Evolutionary conservation across 2,113 vertebrate species (phyloP).

Genomic region (Oriolus oriolus): DNA sequence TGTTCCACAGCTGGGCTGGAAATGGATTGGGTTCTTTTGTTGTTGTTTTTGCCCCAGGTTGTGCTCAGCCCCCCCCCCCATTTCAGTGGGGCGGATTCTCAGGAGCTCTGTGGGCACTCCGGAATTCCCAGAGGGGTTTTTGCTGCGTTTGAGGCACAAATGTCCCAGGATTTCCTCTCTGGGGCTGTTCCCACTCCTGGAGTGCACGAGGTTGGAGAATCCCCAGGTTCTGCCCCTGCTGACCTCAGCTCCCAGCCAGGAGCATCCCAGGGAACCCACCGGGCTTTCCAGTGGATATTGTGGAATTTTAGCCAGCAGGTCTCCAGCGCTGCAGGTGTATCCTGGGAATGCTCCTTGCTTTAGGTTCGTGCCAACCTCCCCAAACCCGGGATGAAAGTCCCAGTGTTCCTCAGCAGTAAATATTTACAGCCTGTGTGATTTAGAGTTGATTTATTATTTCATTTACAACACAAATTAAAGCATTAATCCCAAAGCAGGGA

Average conservation of each 20-base stretch:
- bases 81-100: not conserved
- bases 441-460: not conserved
- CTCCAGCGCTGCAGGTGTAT: not conserved
- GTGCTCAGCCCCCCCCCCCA: not conserved
- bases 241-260: not conserved
- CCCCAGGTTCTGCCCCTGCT: not conserved
- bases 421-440: not conserved
- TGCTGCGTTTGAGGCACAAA: not conserved
- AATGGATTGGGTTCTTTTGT: rapidly evolving
- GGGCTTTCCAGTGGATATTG: not conserved
- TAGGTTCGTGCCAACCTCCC: not conserved
- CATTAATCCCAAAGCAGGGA: not conserved
- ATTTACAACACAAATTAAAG: not conserved
- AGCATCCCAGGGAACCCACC: not conserved
- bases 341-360: not conserved
- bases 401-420: not conserved
- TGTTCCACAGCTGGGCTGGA: not conserved
- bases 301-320: not conserved
- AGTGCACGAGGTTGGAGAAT: not conserved
- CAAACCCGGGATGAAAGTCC: not conserved
- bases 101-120: not conserved
- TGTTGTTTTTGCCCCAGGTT: not conserved
- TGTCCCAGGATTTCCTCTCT: not conserved
- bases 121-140: not conserved
- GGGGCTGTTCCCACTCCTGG: not conserved